A percentile compares a stretch with the other conserved stretches of the same genome.
Conservation (phyloP, 1,140 invertebrate genomes). For the Brachionus koreanus region DNA sequence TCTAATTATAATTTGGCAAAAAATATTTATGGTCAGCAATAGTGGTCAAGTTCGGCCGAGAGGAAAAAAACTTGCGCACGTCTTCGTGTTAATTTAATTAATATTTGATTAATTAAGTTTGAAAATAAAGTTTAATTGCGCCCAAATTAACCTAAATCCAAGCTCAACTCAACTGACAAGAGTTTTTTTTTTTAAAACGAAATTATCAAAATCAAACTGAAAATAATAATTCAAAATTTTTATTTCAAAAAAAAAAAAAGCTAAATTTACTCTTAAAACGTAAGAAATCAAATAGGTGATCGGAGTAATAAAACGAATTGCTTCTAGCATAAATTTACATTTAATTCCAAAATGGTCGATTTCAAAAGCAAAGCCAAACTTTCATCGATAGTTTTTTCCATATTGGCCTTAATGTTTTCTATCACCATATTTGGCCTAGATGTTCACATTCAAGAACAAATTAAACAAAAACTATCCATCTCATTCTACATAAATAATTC, state of each 20-base stretch:
- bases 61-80: not conserved
- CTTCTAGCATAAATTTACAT: not conserved
- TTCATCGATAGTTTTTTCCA: not conserved
- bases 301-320: not conserved
- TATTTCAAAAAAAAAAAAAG: not conserved
- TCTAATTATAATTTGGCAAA: not conserved
- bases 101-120: not conserved
- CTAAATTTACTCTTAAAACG: constrained; percentile 8
- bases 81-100: not conserved
- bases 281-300: not conserved
- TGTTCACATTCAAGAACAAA: not conserved
- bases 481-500: not conserved
- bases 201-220: constrained; percentile 9
- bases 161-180: not conserved
- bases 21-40: not conserved
- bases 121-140: constrained; percentile 3
- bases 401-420: not conserved
- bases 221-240: not conserved
- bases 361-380: not conserved
- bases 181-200: not conserved
- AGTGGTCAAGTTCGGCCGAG: not conserved
- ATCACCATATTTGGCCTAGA: not conserved
- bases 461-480: not conserved
- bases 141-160: constrained; percentile 1
- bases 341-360: constrained; percentile 2